Base-by-base conservation (phyloP, 2,797 vertebrate genomes). In the Mus caroli region DNA sequence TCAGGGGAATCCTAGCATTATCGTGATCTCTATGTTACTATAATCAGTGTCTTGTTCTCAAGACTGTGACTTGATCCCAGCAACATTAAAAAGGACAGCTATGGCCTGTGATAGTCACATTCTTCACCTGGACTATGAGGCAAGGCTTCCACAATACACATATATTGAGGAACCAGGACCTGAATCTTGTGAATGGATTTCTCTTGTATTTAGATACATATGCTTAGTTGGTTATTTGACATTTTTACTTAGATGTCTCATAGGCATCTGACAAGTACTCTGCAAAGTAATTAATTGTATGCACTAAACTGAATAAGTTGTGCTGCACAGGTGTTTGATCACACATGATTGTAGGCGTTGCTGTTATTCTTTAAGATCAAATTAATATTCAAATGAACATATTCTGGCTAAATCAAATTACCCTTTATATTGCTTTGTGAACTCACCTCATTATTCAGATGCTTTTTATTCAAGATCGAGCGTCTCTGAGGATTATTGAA, bases 331-430 rank as follows among this genome's bases (percentile, higher is more conserved):
- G 22, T 85, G 1, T 86, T 90, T 88, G n/a, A 15, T 73, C 37
- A 78, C n/a, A 73, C 9, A 11, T 34, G 7, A 62, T 46, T 50
- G 19, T 58, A 50, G 24, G 22, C 28, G 31, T 83, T 88, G 20
- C n/a, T 83, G 4, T 52, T 56, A 52, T 28, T 54, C n/a, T 88
- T 93, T 60, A 67, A 78, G 11, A 52, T 80, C 3, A 22, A 50
- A 73, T 78, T 79, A 89, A 64, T 73, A 75, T 73, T 91, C 56
- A 89, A 73, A 92, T 92, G 3, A 37, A 34, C 24, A 87, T 10
- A 62, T 3, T 77, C 14, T 52, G 12, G 37, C 37, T 40, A 91
- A 88, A 95, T 71, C 12, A 82, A 88, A 82, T n/a, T 90, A 28
- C 12, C 20, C 52, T 95, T 64, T 50, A 17, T 73, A 56, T 22